Evolutionary conservation across 2,888 invertebrate genomes (phyloP), one percentile per base, ranked within the genome.

Genomic region (Phalera bucephala): DNA sequence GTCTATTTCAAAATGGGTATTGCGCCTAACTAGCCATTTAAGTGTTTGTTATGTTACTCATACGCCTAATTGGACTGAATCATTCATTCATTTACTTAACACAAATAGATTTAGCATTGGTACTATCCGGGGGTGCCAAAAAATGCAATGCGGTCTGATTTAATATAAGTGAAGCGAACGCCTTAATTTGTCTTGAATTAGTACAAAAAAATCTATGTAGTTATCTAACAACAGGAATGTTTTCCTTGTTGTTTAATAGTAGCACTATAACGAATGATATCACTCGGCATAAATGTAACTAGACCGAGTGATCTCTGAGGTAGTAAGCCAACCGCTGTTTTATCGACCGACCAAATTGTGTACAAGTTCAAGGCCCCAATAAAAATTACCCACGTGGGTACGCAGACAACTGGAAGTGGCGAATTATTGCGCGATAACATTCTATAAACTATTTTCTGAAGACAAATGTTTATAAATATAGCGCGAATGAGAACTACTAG

Each of bases 281-380:
- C 72, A 78, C 64, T 67, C 55, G 48, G 59, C 52, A 63, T 66
- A 66, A 73, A 71, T 64, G 66, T 65, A 67, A 69, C 66, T 64
- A 57, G 45, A 54, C 45, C 66, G 60, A 69, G 55, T 64, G 65
- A 73, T 72, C 64, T 65, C 56, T 49, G 64, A 59, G 51, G 55
- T 59, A 58, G 57, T 55, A 68, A 68, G 62, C 62, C 53, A 59
- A 58, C 63, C 63, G 68, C 60, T 64, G 71, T 75, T 82, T 78
- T 85, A 87, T 87, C 86, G 87, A 87, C 84, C 86, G 79, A 66
- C 80, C 69, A 77, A 86, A 84, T 79, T 76, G 78, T 76, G 63
- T 69, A 60, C 80, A 87, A 84, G 88, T 89, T 88, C 88, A 87
- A 87, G 88, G 87, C 67, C 80, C 75, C 76, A 74, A 84, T 85